Base-by-base conservation (phyloP, 2,797 vertebrate genomes). In the Acestrorhynchus altus region DNA sequence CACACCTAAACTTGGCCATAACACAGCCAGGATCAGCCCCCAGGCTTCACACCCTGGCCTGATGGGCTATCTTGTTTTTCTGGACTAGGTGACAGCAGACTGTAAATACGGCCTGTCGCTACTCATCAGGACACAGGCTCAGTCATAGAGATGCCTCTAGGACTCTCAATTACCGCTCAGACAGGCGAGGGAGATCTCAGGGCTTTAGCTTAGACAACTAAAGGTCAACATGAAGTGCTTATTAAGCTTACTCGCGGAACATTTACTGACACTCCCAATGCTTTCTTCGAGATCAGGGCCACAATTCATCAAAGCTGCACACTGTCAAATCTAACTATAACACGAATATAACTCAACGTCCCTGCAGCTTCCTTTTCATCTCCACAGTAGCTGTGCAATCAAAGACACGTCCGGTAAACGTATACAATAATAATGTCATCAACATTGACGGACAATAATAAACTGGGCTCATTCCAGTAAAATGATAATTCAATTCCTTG, bases 81-180 rank as follows among this genome's bases (percentile, higher is more conserved):
- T 65, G 79, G 73, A 88, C 85, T 89, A 83, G 60, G 72, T 60
- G 84, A 88, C 88, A 92, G 90, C 88, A 82, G 80, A 85, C 74
- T 87, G 89, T 89, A 91, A 93, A 91, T 88, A 87, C 77, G 81
- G 79, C 54, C 85, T 88, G 89, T 89, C 89, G 88, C 77, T 84
- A 86, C 89, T 86, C 85, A 90, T 90, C 88, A 86, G 71, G 61
- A 81, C 73, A 80, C 73, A 57, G 83, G 78, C 81, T 66, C 72
- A 74, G 85, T 82, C 88, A 85, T 42, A 35, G 86, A 84, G 80
- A 76, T 82, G 81, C 82, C 80, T 89, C 83, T 84, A 89, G 87
- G 86, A 83, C 78, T 65, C 59, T 68, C 88, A 76, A 85, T 89
- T 85, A 86, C 86, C 85, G 20, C 44, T 12, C 31, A 64, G 84